Evolutionary conservation across 2,888 invertebrate species (phyloP).

Genomic region (Leucania comma): DNA sequence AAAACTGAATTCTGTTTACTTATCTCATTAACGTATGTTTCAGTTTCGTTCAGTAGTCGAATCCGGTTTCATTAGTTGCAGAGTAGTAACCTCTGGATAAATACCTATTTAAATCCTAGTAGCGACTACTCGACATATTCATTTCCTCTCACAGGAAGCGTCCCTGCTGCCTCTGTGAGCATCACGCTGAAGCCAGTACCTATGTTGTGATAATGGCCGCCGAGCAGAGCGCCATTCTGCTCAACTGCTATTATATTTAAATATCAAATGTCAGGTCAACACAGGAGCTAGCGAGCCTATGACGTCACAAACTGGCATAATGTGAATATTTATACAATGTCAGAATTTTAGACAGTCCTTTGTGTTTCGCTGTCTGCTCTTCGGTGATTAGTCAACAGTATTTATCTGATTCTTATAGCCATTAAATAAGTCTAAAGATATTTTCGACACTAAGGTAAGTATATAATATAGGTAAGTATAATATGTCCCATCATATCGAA

Average conservation of each 20-base stretch:
- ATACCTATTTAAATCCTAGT: constrained; percentile 15
- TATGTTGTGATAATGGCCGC: not conserved
- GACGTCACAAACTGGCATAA: constrained; percentile 2
- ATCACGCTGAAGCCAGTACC: not conserved
- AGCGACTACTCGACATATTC: constrained; percentile 20
- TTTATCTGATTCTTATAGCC: not conserved
- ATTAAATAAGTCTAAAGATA: not conserved
- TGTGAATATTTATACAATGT: not conserved
- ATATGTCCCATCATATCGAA: not conserved
- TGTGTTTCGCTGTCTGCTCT: too few relatives aligned
- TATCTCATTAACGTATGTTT: not conserved
- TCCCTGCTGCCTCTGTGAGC: constrained; percentile 1
- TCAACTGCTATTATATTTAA: constrained; percentile 26
- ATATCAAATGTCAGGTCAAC: constrained; percentile 26
- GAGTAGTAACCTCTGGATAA: not conserved
- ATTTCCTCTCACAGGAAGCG: constrained; percentile 35
- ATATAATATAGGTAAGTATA: too few relatives aligned
- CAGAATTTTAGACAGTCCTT: not conserved
- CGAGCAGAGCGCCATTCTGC: constrained; percentile 3
- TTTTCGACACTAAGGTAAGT: not conserved
- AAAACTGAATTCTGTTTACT: not conserved
- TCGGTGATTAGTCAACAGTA: not conserved
- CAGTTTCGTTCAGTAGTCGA: not conserved
- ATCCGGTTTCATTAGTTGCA: not conserved
- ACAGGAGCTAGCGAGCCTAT: not conserved